Evolutionary conservation across 2,797 vertebrate genomes (phyloP).

Genomic region (Pseudotriccus pelzelni): DNA sequence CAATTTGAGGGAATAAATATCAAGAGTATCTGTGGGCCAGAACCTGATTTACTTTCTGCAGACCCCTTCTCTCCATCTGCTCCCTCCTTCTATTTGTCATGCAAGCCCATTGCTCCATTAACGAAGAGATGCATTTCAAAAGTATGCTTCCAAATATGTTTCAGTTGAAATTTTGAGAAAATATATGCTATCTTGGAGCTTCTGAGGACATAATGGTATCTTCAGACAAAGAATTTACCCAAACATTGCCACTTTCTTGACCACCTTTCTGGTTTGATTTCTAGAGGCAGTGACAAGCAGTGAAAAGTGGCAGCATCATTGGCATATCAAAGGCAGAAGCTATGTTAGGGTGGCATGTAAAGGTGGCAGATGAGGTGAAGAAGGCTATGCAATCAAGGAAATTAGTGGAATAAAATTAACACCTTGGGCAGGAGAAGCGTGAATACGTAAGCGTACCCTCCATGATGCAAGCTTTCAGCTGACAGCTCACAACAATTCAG

Average conservation of each 20-base stretch:
- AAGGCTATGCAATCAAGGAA: neutral
- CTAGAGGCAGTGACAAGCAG: neutral
- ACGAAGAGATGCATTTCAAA: neutral
- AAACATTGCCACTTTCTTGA: neutral
- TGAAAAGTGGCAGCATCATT: neutral
- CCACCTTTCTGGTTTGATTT: neutral
- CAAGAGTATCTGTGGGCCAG: neutral
- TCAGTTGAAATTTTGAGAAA: neutral
- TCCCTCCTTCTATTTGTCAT: neutral
- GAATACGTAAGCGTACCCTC: neutral
- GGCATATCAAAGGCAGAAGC: neutral
- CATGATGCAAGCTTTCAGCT: neutral
- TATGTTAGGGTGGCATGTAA: neutral
- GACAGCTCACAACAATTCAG: neutral
- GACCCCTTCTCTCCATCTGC: neutral
- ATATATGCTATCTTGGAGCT: neutral
- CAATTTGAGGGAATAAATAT: neutral
- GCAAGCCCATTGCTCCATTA: neutral
- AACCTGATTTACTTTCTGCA: neutral
- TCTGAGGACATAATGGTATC: neutral
- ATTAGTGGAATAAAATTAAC: neutral
- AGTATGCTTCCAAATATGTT: neutral
- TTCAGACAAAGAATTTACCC: neutral
- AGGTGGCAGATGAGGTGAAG: neutral
- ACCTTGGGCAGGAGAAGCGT: neutral